Evolutionary conservation across 2,797 vertebrate species (phyloP), one percentile per base, ranked within the genome.

Genomic region (Scolopax bukidnonensis): DNA sequence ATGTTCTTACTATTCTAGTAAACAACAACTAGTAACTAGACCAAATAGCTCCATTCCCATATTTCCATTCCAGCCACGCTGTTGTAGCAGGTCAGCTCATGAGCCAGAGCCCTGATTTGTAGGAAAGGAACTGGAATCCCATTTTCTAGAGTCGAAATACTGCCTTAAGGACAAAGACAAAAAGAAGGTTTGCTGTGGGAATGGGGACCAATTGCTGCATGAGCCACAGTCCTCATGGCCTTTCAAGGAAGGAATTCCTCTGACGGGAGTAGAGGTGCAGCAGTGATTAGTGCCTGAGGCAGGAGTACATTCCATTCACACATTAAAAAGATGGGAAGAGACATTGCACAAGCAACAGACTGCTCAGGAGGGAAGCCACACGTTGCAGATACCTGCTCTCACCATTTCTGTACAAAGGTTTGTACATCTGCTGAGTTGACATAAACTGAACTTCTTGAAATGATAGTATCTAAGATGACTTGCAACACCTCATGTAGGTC

Each of bases 1-100:
- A 90, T 97, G 84, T 94, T 96, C 93, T 94, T 96, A 78, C 73
- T 94, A 84, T 93, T 85, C 73, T 87, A 91, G 95, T 91, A 95
- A 93, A 93, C 69, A 94, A 80, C 28, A 97, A 95, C 32, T 75
- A 89, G 81, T 87, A 90, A 97, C 90, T 82, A 93, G 63, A 67
- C 64, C 53, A 92, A 97, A 94, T 11, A 67, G 48, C 53, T 95
- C 76, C 63, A 70, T 61, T 82, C 70, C 69, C 30, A 14, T 83
- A 45, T 91, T 94, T 94, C 82, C 70, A 93, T 69, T 75, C 59
- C 80, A 93, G 67, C 61, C 54, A 57, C 2, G 2, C 63, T 87
- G 50, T 32, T 84, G 48, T 38, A 54, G n/a, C 73, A 75, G 67
- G 69, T 90, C 79, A 61, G 43, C 14, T 61, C 71, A 38, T 54